Evolutionary conservation across 2,888 invertebrate genomes (phyloP), one percentile per base, ranked within the genome.

Genomic region (Aromia moschata): DNA sequence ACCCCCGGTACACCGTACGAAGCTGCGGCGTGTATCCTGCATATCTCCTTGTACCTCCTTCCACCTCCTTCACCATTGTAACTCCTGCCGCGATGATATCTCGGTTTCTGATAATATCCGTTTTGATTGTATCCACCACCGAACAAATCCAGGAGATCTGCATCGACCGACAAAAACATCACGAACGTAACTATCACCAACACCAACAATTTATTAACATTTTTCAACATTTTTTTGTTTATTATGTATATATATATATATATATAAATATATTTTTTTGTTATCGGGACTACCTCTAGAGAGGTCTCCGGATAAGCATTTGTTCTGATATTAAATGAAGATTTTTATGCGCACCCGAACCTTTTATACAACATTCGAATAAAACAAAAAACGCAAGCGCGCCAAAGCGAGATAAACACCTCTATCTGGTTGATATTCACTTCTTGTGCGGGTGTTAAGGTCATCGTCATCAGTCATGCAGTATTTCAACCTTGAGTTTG

Each of bases 1-100:
- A 40, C 56, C 61, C 58, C 85, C 70, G 89, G 84, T 81, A 86
- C 84, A 1, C 84, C 85, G 65, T 85, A 84, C 15, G 84, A 82
- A 75, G 87, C 83, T 0, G 85, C 81, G 70, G 86, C 86, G 65
- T 89, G 85, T 4, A 90, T 86, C 56, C 87, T 83, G 74, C 92
- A 92, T 64, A 92, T 87, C 47, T 88, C 86, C 73, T 86, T 87
- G 79, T 86, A 92, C 1, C 88, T 83, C 69, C 86, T 85, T 31
- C 82, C 83, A 11, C 80, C 85, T 70, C 71, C 74, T 25, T 70
- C 65, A 17, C 58, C 56, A 54, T 64, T 62, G 20, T 64, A 63
- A 44, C 62, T 64, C 55, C 65, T 68, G 31, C 69, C 69, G 36
- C 62, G 49, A 20, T 62, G 46, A 16, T 55, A 41, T 37, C 63